Conservation (phyloP, 2,797 vertebrate genomes). For the Paratrypauchen microcephalus region DNA sequence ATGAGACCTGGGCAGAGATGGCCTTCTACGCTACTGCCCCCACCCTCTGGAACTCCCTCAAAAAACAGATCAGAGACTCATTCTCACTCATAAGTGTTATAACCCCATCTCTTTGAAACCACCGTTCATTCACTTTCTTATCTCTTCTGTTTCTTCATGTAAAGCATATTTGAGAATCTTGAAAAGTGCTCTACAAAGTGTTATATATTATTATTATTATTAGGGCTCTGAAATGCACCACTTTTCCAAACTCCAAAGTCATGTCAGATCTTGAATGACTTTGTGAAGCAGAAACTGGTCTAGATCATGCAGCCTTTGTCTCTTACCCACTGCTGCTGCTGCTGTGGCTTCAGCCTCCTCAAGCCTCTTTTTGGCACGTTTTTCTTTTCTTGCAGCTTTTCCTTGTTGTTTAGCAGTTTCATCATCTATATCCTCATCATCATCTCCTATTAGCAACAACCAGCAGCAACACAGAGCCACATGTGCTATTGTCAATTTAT, state of each 20-base stretch:
- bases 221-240: background rate
- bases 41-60: no score
- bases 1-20: no score
- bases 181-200: no score
- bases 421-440: conserved; percentile 39
- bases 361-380: conserved; percentile 48
- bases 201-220: no score
- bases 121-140: no score
- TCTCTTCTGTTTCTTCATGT: no score
- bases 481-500: background rate
- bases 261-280: conserved; percentile 44
- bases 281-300: conserved; percentile 16
- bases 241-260: conserved; percentile 35
- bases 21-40: no score
- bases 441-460: conserved; percentile 61
- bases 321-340: conserved; percentile 64
- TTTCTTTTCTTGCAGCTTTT: conserved; percentile 49
- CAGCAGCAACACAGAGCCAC: conserved; percentile 18
- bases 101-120: no score
- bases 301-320: conserved; percentile 42
- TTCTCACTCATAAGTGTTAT: no score
- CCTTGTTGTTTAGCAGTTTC: conserved; percentile 42
- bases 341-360: conserved; percentile 47
- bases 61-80: no score
- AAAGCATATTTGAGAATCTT: no score